Evolutionary conservation across 2,888 invertebrate species (phyloP).

Genomic region (Euphydryas editha): DNA sequence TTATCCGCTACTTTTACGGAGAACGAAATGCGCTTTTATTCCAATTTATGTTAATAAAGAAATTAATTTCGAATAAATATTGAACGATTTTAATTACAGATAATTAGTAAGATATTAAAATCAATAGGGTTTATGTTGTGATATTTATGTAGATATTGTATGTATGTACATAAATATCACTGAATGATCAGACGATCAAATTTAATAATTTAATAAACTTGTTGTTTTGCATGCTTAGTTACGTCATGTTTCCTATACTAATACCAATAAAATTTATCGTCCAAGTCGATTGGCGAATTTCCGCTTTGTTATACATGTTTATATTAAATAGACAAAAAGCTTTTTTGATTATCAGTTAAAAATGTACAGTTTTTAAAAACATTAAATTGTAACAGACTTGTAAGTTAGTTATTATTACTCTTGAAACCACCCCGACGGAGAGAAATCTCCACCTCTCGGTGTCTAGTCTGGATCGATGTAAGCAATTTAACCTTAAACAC

Average conservation of each 20-base stretch:
- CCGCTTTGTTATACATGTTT: not conserved
- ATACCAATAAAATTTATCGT: not conserved
- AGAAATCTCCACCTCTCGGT: not conserved
- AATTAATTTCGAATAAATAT: not conserved
- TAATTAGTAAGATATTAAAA: not conserved
- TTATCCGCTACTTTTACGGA: slow-evolving; percentile 25
- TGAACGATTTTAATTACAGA: not conserved
- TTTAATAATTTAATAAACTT: no score
- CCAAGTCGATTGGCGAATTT: not conserved
- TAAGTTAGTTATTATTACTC: not conserved
- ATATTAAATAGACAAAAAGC: no score
- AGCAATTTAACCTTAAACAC: not conserved
- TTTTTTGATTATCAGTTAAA: no score
- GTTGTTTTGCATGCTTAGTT: not conserved
- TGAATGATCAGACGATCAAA: not conserved
- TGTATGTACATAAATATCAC: not conserved
- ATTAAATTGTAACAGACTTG: not conserved
- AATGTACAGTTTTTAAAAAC: no score
- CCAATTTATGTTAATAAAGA: not conserved
- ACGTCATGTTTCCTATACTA: slow-evolving; percentile 1
- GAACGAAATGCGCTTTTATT: slow-evolving; percentile 9
- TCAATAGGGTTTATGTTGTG: not conserved
- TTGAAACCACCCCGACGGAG: not conserved
- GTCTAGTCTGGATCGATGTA: not conserved
- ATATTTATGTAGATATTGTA: not conserved